Conservation (phyloP, 2,113 vertebrate species). For the Syrmaticus mikado region DNA sequence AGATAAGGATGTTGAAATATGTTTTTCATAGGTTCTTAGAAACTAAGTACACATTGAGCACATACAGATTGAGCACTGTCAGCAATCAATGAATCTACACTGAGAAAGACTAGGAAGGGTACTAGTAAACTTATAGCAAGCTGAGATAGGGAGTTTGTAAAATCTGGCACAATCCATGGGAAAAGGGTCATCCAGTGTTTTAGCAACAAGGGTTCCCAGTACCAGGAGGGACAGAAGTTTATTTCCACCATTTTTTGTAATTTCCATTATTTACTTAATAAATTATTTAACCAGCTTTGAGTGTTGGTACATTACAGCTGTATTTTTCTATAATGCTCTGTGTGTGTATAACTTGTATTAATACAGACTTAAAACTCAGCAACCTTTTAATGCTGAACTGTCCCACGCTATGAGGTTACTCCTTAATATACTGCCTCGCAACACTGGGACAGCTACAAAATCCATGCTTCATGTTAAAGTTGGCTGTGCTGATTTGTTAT, state of each 20-base stretch:
- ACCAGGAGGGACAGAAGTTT: neutral
- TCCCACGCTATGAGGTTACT: neutral
- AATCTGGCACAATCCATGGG: neutral
- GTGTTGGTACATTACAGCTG: neutral
- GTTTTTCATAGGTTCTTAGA: neutral
- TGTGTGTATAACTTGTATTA: neutral
- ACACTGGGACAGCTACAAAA: neutral
- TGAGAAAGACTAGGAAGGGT: neutral
- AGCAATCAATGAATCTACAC: neutral
- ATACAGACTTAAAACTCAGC: neutral
- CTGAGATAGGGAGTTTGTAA: neutral
- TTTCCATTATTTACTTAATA: neutral
- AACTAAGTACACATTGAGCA: neutral
- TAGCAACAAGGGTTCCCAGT: neutral
- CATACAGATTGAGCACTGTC: accelerated
- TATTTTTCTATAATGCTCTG: neutral
- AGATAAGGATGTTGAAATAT: neutral
- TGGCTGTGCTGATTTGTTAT: neutral
- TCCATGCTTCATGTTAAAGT: neutral
- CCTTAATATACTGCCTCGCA: neutral
- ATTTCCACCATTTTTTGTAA: neutral
- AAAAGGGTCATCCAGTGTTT: neutral
- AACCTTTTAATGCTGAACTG: neutral
- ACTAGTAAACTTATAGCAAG: neutral
- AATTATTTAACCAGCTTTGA: neutral